These are phyloP conservation scores for Loris lydekkerianus DNA, from an alignment of 2,797 vertebrate genomes.

Conservation along the genomic window DNA sequence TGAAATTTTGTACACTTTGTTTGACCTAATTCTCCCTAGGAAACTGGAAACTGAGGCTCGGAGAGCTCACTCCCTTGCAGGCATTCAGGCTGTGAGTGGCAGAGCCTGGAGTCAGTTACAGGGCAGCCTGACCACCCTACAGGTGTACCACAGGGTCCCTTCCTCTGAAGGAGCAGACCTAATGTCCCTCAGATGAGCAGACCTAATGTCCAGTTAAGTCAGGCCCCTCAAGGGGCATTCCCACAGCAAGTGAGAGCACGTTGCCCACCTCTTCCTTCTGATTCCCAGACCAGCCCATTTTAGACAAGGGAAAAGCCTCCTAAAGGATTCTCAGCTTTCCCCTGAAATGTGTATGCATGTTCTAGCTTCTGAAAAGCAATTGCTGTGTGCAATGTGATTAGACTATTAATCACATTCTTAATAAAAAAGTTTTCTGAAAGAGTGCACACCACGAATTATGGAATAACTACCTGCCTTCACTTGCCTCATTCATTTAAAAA, in stretches of 20 bases:
- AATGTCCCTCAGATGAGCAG: background rate
- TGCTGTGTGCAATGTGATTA: conserved; percentile 68
- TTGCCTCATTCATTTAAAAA: conserved; percentile 85
- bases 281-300: background rate
- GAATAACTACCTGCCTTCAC: conserved; percentile 81
- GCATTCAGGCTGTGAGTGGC: background rate
- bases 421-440: conserved; percentile 85
- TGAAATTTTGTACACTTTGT: background rate
- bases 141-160: background rate
- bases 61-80: rapidly evolving
- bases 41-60: background rate
- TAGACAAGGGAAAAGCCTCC: conserved; percentile 60
- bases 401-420: conserved; percentile 88
- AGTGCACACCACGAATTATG: conserved; percentile 85
- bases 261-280: background rate
- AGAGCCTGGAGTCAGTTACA: background rate
- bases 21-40: background rate
- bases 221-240: background rate
- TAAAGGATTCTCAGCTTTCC: conserved; percentile 69
- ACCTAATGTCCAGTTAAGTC: background rate
- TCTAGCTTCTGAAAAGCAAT: conserved; percentile 74
- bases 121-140: background rate
- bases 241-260: background rate
- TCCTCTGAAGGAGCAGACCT: background rate
- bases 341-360: conserved; percentile 70